A percentile compares a stretch with the other conserved stretches of the same genome.
Conservation (phyloP, 2,113 vertebrate species). For the Amia ocellicauda region DNA sequence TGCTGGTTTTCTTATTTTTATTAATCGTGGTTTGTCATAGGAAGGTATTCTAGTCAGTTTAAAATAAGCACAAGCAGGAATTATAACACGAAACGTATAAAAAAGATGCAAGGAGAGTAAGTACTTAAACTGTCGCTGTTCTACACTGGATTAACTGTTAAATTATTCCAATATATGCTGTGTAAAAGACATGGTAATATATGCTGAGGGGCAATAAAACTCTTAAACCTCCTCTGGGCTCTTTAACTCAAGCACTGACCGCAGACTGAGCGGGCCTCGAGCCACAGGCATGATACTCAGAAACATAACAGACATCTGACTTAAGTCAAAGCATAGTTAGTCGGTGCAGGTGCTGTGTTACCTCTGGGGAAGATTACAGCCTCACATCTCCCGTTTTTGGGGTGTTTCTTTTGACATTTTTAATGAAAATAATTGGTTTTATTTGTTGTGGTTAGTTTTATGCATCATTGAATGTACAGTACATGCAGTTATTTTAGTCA, state of each 20-base stretch:
- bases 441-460: background rate
- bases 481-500: too few relatives aligned
- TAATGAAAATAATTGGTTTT: too few relatives aligned
- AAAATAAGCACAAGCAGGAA: constrained; percentile 19
- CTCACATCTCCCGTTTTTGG: background rate
- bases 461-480: background rate
- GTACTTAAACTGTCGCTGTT: background rate
- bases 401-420: too few relatives aligned
- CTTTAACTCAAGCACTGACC: too few relatives aligned
- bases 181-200: too few relatives aligned
- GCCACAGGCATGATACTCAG: too few relatives aligned
- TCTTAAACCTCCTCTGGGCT: background rate
- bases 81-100: constrained; percentile 1
- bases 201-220: background rate
- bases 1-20: constrained; percentile 12
- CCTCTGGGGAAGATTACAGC: background rate
- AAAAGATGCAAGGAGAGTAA: constrained; percentile 8
- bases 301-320: too few relatives aligned
- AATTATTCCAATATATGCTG: too few relatives aligned
- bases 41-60: background rate
- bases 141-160: constrained; percentile 21
- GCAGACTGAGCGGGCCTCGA: too few relatives aligned
- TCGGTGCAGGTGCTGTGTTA: too few relatives aligned
- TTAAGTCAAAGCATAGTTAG: too few relatives aligned
- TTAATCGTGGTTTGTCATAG: constrained; percentile 3